Evolutionary conservation across 2,888 invertebrate species (phyloP).

Genomic region (Peribatodes rhomboidaria): DNA sequence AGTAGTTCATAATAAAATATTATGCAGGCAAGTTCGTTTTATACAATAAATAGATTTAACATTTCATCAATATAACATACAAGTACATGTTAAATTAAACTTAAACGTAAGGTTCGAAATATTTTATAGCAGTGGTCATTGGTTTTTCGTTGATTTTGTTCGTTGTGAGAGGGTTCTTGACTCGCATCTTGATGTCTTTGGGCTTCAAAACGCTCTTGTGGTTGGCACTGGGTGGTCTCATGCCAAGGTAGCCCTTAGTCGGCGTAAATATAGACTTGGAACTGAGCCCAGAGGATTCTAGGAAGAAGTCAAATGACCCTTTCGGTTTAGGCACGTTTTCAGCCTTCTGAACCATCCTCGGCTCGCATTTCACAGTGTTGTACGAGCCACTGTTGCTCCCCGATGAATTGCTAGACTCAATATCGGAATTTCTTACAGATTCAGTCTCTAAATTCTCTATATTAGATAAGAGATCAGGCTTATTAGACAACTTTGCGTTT

Average conservation of each 20-base stretch:
- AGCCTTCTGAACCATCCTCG: conserved; percentile 69
- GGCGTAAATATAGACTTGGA: conserved; percentile 91
- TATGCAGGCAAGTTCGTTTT: conserved; percentile 84
- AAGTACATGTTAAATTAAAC: conserved; percentile 51
- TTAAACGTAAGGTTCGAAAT: conserved; percentile 85
- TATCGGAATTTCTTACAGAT: conserved; percentile 89
- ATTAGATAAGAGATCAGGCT: conserved; percentile 84
- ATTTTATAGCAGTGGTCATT: conserved; percentile 86
- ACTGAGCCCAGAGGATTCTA: conserved; percentile 92
- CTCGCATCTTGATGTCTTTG: conserved; percentile 92
- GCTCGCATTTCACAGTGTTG: conserved; percentile 81
- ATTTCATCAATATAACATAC: conserved; percentile 60
- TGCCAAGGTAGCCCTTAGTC: conserved; percentile 68
- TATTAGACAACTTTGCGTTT: conserved; percentile 82
- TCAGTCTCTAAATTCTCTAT: conserved; percentile 86
- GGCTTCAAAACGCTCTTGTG: conserved; percentile 92
- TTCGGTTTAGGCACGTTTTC: conserved; percentile 75
- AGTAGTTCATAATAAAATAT: conserved; percentile 66
- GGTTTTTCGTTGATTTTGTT: conserved; percentile 85
- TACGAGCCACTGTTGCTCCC: conserved; percentile 83
- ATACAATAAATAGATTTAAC: conserved; percentile 79
- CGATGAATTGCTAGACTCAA: conserved; percentile 87
- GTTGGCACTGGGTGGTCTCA: conserved; percentile 89
- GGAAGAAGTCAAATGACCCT: conserved; percentile 90
- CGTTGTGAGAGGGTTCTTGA: conserved; percentile 88